Percentiles rank a stretch among this genome's conserved stretches.
phyloP scores from a whole-genome alignment of 2,113 vertebrate genomes.

The Neoarius graeffei region DNA sequence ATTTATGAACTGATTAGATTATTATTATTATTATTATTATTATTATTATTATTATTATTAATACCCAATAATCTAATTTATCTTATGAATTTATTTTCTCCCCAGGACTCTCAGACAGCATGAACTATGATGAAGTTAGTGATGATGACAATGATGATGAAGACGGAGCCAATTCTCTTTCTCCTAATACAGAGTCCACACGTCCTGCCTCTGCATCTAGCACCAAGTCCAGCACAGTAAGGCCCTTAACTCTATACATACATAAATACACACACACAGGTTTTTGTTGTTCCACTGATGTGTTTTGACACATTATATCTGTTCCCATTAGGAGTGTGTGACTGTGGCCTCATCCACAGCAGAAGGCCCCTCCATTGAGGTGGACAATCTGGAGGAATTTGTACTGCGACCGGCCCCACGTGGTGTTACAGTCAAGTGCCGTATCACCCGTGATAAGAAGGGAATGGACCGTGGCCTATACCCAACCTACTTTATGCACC shows the following conservation, averaged over 20 bases:
- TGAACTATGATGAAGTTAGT: constrained; percentile 91
- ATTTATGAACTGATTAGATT: background rate
- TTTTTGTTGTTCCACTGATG: background rate
- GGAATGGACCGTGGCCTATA: constrained; percentile 94
- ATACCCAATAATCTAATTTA: background rate
- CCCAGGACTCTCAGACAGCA: constrained; percentile 85
- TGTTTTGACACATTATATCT: background rate
- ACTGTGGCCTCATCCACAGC: constrained; percentile 70
- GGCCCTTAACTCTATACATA: background rate
- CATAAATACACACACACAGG: background rate
- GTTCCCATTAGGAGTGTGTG: constrained; percentile 72
- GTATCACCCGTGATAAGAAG: constrained; percentile 92
- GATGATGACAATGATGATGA: constrained; percentile 75
- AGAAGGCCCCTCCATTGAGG: constrained; percentile 76
- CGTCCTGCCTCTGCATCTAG: constrained; percentile 81
- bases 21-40: background rate
- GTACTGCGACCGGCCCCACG: constrained; percentile 84
- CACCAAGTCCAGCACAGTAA: constrained; percentile 79
- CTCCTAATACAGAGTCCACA: constrained; percentile 68
- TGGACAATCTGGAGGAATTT: constrained; percentile 88
- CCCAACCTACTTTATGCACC: constrained; percentile 95
- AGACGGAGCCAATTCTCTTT: constrained; percentile 65
- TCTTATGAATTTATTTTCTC: background rate
- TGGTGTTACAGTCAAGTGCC: constrained; percentile 84
- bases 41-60: background rate